Conservation (phyloP, 2,888 invertebrate genomes). For the Poecilobothrus nobilitatus region DNA sequence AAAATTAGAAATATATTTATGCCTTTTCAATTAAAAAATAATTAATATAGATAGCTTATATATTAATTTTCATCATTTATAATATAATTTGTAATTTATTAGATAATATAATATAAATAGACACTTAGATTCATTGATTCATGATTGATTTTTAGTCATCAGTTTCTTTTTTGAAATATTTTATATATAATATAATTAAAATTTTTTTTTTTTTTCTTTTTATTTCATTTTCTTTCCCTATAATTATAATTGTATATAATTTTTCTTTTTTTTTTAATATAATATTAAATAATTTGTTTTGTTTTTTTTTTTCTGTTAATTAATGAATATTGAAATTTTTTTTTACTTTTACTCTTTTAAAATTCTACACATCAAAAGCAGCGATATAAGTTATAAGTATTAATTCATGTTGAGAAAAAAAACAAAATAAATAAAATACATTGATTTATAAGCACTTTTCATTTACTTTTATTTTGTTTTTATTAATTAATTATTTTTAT, state of each 20-base stretch:
- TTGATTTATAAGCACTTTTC: background rate
- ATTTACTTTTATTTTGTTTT: background rate
- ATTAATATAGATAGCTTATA: no score
- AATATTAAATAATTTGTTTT: background rate
- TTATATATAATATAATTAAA: background rate
- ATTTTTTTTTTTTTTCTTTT: background rate
- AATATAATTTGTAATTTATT: background rate
- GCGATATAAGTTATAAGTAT: background rate
- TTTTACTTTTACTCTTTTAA: background rate
- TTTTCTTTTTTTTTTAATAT: background rate
- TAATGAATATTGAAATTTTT: background rate
- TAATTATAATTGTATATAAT: background rate
- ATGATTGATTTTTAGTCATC: background rate
- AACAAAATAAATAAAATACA: no score
- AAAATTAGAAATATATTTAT: no score
- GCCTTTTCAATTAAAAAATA: no score
- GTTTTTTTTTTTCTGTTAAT: no score
- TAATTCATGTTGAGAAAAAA: no score
- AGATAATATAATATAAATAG: background rate
- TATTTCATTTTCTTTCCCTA: background rate
- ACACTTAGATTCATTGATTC: background rate
- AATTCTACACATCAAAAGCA: constrained; percentile 4
- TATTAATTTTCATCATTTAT: no score
- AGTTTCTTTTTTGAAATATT: background rate
- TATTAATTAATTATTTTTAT: background rate